Evolutionary conservation across 2,113 vertebrate species (phyloP).

Genomic region (Gopherus flavomarginatus): DNA sequence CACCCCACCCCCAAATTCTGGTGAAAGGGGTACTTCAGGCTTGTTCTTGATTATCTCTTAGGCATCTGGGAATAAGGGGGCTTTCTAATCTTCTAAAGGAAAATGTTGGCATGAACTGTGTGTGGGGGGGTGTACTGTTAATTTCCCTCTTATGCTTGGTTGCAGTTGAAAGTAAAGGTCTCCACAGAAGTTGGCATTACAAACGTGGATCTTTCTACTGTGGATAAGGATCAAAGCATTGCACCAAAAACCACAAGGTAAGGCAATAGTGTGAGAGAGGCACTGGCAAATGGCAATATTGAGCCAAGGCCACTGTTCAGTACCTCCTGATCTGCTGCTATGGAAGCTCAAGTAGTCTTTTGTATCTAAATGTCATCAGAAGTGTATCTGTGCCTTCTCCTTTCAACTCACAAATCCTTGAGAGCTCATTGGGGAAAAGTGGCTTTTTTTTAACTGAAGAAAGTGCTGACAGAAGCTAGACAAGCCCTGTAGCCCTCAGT

Average conservation of each 20-base stretch:
- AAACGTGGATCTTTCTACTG: conserved; percentile 95
- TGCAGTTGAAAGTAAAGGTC: conserved; percentile 96
- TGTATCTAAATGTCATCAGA: background rate
- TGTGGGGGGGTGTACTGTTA: background rate
- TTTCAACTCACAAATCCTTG: background rate
- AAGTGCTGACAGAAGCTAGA: background rate
- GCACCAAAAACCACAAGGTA: conserved; percentile 95
- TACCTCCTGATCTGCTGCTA: background rate
- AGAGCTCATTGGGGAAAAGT: background rate
- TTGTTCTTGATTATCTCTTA: background rate
- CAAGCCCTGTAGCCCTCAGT: background rate
- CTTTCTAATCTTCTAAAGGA: background rate
- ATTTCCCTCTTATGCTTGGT: background rate
- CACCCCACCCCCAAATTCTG: background rate
- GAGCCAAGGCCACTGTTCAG: background rate
- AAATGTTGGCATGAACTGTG: background rate
- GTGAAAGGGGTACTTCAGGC: background rate
- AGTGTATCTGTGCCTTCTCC: background rate
- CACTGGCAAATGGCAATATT: background rate
- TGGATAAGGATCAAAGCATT: conserved; percentile 99
- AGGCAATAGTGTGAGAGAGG: rapidly evolving
- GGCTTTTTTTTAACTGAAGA: background rate
- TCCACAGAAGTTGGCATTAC: conserved; percentile 95
- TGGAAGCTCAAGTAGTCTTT: background rate
- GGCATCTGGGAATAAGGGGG: background rate